These are phyloP conservation scores for Tetragonula carbonaria DNA, from an alignment of 2,888 invertebrate genomes.

Conservation along the genomic window DNA sequence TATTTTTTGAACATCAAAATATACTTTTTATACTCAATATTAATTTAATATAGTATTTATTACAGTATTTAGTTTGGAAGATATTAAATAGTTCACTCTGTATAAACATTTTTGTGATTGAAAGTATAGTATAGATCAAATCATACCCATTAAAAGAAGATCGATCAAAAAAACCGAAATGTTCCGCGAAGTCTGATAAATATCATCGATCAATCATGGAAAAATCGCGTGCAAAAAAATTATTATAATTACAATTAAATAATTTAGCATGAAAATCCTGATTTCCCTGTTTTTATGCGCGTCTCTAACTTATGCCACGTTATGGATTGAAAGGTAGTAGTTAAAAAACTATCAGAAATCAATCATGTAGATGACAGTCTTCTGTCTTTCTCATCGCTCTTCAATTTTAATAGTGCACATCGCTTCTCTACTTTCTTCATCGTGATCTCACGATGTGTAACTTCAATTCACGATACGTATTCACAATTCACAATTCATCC, in stretches of 20 bases:
- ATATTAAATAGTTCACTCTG: neutral
- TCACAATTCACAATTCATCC: too few species aligned
- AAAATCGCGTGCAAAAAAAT: conserved; percentile 18
- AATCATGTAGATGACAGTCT: conserved; percentile 28
- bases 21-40: neutral
- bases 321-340: neutral
- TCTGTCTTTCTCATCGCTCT: conserved; percentile 46
- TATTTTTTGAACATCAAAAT: neutral
- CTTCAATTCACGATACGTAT: conserved; percentile 23
- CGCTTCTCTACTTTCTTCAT: conserved; percentile 35
- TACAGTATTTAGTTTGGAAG: neutral
- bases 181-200: neutral
- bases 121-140: neutral
- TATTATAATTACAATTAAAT: neutral
- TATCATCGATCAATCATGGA: neutral
- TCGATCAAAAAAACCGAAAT: neutral
- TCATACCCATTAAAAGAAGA: neutral
- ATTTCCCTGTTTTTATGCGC: neutral
- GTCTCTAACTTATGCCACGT: neutral
- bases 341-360: conserved; percentile 29
- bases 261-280: neutral
- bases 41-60: too few species aligned
- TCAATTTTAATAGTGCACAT: conserved; percentile 53
- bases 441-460: conserved; percentile 32
- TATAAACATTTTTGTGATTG: neutral